Evolutionary conservation across 1,140 invertebrate species (phyloP), one percentile per base, ranked within the genome.

Genomic region (Cydia splendana): DNA sequence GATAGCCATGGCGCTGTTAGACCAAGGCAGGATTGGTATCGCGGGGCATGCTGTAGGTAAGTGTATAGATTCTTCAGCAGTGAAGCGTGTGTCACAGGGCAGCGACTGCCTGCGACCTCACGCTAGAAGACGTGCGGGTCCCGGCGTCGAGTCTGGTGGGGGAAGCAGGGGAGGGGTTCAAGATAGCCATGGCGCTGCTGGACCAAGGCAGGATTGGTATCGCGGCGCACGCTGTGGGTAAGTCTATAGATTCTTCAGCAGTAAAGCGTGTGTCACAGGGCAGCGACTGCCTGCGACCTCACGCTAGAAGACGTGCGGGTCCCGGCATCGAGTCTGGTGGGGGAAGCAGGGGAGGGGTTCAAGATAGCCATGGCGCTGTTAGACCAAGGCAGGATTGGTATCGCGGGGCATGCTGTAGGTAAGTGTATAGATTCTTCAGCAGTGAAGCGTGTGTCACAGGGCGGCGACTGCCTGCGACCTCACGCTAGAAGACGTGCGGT

Each of bases 281-380:
- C 24, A 2, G 24, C 24, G 24, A 24, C 24, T 24, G 24, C 24
- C 24, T 24, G 24, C 24, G 24, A 24, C 86, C 91, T 97, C 4
- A 96, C 95, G 77, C 94, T 97, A 88, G 95, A 97, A 79, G 95
- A 97, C 81, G 96, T 96, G 80, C 81, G 93, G 69, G 92, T 97
- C n/a, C 96, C 96, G 0, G 88, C 91, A 81, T 93, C 94, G 57
- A 95, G 95, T 90, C 76, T 97, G 62, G 83, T 97, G 9, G 94
- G 94, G 3, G 73, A 88, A 4, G 83, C 93, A 45, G 96, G 96
- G n/a, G 94, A 95, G 82, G 97, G 97, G 10, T 98, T 98, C 90
- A 96, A 96, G 93, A 98, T 98, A 80, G 98, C 98, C 24, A 98
- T 98, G 98, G 95, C 77, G 28, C 94, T 95, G 82, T 86, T 95